Conservation (phyloP, 2,797 vertebrate genomes). For the Hafferia zeledoni region DNA sequence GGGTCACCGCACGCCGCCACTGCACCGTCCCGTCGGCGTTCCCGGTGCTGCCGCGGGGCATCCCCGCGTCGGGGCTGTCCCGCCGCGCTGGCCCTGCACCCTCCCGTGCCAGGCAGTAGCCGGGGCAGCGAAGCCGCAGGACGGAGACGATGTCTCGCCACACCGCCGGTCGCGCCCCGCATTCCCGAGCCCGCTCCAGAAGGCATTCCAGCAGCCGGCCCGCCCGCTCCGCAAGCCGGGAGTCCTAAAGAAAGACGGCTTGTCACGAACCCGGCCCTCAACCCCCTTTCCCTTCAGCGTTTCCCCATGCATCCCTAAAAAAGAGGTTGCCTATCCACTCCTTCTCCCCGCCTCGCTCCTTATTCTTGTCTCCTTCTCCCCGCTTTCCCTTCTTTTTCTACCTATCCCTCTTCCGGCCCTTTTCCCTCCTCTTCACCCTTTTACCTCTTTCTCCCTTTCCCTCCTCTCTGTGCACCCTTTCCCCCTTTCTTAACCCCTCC, state of each 20-base stretch:
- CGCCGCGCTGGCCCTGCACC: background rate
- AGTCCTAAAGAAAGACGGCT: background rate
- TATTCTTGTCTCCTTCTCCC: background rate
- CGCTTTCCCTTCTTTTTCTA: background rate
- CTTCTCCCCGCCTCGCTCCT: background rate
- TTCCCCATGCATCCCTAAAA: background rate
- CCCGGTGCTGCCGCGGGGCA: background rate
- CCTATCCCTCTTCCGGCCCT: too few species aligned
- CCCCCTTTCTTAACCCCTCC: fast-evolving
- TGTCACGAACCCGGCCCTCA: background rate
- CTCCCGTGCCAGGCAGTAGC: background rate
- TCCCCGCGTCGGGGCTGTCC: too few species aligned
- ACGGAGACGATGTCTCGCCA: background rate
- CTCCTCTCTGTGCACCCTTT: too few species aligned
- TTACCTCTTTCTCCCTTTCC: fast-evolving
- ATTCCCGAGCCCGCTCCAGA: background rate
- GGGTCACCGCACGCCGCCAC: background rate
- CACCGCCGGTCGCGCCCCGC: background rate
- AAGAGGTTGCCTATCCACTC: background rate
- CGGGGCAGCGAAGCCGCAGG: background rate
- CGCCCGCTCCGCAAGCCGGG: background rate
- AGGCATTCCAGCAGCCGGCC: conserved; percentile 1
- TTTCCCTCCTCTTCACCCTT: fast-evolving
- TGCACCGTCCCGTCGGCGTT: background rate
- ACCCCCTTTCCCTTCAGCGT: background rate